Base-by-base conservation (phyloP, 1,140 invertebrate genomes). In the Pseudomyrmex pallidus region DNA sequence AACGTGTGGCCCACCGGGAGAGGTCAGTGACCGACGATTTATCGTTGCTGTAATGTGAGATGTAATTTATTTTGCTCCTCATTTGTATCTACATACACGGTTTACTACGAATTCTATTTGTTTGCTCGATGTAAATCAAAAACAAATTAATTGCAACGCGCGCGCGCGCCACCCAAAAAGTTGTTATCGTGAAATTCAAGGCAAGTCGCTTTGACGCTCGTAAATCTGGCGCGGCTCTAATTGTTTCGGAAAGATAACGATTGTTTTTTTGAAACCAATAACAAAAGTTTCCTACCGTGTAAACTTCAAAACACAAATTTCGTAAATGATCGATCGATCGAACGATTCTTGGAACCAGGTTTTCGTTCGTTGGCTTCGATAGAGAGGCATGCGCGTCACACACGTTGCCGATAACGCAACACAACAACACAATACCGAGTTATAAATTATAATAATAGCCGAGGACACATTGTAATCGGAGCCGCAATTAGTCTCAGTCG, bases 401-500 rank as follows among this genome's bases (percentile, higher is more conserved):
- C 46, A 56, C 17, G 56, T 50, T 66, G 22, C 64, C 74, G 44
- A 78, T 67, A 77, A 63, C 48, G 61, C 20, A 9, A 44, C 72
- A 52, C 72, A 87, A 82, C 84, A 87, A 90, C 66, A 85, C 66
- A 85, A 85, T 90, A 76, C 61, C 57, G 63, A 85, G 76, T 89
- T 90, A 86, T 91, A 90, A 91, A 91, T 90, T 90, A 89, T 85
- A 90, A 90, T 90, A 91, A 91, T 90, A 91, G 87, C 85, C 84
- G 84, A 87, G 80, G 85, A 89, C 87, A 89, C 87, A 72, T 85
- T 90, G 85, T 87, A 92, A 92, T 92, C 91, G 85, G 82, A 72
- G 70, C 67, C 77, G 91, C 87, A 91, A 92, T 92, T 92, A 92
- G 91, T 92, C 90, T 91, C 84, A 90, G 90, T 92, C 90, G 85